Conservation (phyloP, 2,888 invertebrate species). For the Shargacucullia verbasci region DNA sequence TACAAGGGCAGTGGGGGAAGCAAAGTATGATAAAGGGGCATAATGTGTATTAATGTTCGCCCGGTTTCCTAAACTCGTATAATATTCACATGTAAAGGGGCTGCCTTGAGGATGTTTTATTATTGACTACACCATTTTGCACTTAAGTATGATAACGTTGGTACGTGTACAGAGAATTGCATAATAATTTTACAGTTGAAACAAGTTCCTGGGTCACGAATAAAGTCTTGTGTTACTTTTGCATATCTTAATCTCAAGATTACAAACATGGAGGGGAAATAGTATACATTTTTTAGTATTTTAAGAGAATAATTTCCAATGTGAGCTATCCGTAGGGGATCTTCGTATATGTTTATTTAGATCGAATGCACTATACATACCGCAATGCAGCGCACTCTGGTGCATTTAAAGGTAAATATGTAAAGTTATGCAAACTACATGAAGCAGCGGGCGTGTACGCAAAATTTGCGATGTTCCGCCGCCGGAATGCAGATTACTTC, state of each 20-base stretch:
- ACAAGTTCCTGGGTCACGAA: conserved; percentile 41
- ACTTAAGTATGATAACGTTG: conserved; percentile 49
- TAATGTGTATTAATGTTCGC: conserved; percentile 58
- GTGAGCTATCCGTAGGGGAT: background rate
- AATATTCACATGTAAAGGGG: conserved; percentile 49
- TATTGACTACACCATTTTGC: conserved; percentile 57
- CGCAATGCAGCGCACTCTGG: conserved; percentile 35
- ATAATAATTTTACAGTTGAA: conserved; percentile 43
- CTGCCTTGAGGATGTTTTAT: conserved; percentile 52
- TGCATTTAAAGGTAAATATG: conserved; percentile 77
- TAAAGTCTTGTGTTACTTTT: conserved; percentile 28
- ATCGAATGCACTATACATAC: conserved; percentile 29
- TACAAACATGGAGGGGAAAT: conserved; percentile 11
- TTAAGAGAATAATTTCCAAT: conserved; percentile 14
- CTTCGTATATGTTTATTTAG: conserved; percentile 22
- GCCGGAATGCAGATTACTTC: conserved; percentile 75
- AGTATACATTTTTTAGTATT: conserved; percentile 20
- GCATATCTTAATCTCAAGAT: conserved; percentile 27
- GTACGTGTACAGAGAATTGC: conserved; percentile 33
- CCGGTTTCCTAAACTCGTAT: conserved; percentile 56
- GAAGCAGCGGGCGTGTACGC: conserved; percentile 66
- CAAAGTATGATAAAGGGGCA: conserved; percentile 74
- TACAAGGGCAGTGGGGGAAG: conserved; percentile 85
- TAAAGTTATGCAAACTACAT: conserved; percentile 83
- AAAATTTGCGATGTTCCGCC: conserved; percentile 71